Evolutionary conservation across 2,888 invertebrate genomes (phyloP).

Genomic region (Gibbula magus): DNA sequence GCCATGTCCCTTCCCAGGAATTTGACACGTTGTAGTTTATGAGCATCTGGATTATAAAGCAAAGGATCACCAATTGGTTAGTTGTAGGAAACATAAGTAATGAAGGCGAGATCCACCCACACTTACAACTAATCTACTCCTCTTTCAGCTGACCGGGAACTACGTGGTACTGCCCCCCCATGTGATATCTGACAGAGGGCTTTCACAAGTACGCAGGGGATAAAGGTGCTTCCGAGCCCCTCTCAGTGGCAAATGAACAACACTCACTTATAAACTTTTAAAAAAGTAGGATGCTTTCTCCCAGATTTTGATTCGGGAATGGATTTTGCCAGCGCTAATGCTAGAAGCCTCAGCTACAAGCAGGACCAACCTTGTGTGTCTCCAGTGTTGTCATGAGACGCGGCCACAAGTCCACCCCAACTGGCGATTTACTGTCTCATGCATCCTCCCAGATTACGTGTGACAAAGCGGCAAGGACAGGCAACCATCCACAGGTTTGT

Average conservation of each 20-base stretch:
- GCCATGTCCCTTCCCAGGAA: too few species aligned
- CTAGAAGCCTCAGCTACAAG: not conserved
- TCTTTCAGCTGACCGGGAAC: too few species aligned
- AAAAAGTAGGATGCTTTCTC: not conserved
- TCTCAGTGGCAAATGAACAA: not conserved
- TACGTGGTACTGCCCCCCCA: too few species aligned
- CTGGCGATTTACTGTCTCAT: slow-evolving; percentile 1
- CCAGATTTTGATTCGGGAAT: slow-evolving; percentile 3
- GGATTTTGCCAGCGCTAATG: slow-evolving; percentile 5
- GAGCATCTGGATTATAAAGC: too few species aligned
- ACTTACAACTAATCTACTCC: too few species aligned
- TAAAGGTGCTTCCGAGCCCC: too few species aligned
- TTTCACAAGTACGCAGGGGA: too few species aligned
- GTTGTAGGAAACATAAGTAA: too few species aligned
- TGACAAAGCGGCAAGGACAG: not conserved
- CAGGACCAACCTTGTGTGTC: not conserved
- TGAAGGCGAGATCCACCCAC: too few species aligned
- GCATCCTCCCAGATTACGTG: not conserved
- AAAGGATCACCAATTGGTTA: too few species aligned
- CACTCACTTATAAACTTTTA: not conserved
- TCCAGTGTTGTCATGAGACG: not conserved
- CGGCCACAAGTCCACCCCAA: not conserved
- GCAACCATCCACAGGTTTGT: not conserved
- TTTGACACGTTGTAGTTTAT: too few species aligned
- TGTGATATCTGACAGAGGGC: too few species aligned